phyloP scores from a whole-genome alignment of 2,113 vertebrate genomes.

The Mesocricetus auratus region DNA sequence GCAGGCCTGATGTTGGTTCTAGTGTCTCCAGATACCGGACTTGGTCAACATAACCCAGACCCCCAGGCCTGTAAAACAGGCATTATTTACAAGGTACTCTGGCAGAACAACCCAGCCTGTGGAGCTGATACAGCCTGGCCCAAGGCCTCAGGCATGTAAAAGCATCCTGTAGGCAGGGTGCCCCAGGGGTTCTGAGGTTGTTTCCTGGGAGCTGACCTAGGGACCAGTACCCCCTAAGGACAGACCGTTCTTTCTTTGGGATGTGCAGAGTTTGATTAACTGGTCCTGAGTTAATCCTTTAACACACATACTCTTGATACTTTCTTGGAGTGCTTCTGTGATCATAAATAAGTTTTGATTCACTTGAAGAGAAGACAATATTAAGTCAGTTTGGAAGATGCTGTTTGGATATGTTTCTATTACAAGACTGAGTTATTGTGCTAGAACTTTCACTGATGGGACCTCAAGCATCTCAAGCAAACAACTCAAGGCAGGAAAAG shows the following conservation, averaged over 20 bases:
- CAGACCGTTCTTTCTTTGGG: background rate
- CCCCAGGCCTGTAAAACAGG: background rate
- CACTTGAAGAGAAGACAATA: background rate
- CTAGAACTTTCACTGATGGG: background rate
- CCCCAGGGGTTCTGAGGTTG: background rate
- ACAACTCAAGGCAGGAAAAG: background rate
- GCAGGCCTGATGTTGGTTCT: background rate
- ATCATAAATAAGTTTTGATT: background rate
- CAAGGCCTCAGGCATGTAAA: background rate
- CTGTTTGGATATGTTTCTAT: constrained; percentile 6
- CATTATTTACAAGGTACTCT: background rate
- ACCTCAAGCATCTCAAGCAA: background rate
- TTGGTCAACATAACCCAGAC: background rate
- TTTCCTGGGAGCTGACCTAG: background rate
- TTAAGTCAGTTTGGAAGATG: background rate
- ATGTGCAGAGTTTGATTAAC: background rate
- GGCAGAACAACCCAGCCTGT: background rate
- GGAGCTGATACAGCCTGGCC: background rate
- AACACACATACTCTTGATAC: background rate
- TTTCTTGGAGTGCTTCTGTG: background rate
- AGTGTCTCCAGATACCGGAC: background rate
- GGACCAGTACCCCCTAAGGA: background rate
- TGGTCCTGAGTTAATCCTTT: background rate
- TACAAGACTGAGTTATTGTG: background rate
- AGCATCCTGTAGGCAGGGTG: background rate